phyloP scores from a whole-genome alignment of 2,113 vertebrate genomes.

The Misgurnus mizolepis region DNA sequence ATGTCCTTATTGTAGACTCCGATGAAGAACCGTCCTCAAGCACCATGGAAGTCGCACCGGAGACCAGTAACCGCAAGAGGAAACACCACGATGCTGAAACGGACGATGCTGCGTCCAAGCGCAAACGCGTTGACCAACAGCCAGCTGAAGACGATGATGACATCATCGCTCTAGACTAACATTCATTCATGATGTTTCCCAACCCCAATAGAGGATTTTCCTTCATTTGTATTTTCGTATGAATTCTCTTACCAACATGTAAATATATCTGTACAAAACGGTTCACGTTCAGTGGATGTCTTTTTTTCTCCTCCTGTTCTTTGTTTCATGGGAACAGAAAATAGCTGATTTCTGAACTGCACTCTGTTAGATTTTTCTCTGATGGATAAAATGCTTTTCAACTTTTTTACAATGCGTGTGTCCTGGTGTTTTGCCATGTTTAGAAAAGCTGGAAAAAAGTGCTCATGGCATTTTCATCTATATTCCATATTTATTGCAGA shows the following conservation, averaged over 20 bases:
- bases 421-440: conserved; percentile 14
- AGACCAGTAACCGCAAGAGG: conserved; percentile 79
- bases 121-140: conserved; percentile 69
- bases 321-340: conserved; percentile 54
- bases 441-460: conserved; percentile 15
- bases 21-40: conserved; percentile 83
- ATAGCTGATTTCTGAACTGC: conserved; percentile 29
- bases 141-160: conserved; percentile 73
- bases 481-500: conserved; percentile 47
- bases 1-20: conserved; percentile 88
- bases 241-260: conserved; percentile 65
- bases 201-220: conserved; percentile 40
- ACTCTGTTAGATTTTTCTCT: conserved; percentile 14
- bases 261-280: conserved; percentile 72
- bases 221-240: conserved; percentile 62
- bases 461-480: conserved; percentile 25
- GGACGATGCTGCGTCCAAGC: conserved; percentile 72
- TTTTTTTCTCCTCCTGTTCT: conserved; percentile 51
- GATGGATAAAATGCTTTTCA: conserved; percentile 59
- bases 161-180: conserved; percentile 86
- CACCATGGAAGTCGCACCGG: conserved; percentile 61
- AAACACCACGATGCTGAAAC: conserved; percentile 81
- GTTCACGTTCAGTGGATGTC: conserved; percentile 53
- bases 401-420: conserved; percentile 59
- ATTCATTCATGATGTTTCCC: not conserved